Conservation (phyloP, 2,113 vertebrate genomes). For the Strigops habroptila region DNA sequence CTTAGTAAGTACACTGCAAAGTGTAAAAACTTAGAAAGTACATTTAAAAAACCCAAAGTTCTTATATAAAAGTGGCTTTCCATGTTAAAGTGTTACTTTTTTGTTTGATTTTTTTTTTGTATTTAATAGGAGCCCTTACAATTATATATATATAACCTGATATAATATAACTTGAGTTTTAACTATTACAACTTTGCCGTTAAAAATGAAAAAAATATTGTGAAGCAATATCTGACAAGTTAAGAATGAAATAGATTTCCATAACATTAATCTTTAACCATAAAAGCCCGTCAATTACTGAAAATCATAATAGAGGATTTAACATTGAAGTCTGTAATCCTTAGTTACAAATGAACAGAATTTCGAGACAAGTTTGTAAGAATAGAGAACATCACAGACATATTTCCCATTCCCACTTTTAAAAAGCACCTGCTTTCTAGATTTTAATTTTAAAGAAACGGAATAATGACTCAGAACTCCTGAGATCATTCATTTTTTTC, state of each 20-base stretch:
- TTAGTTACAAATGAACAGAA: background rate
- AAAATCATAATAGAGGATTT: background rate
- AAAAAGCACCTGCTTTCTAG: background rate
- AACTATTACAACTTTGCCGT: background rate
- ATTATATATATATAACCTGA: too few relatives aligned
- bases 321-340: background rate
- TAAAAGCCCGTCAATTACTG: background rate
- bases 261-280: background rate
- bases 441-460: background rate
- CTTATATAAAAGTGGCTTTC: background rate
- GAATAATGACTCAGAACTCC: background rate
- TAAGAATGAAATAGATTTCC: background rate
- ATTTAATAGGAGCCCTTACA: background rate
- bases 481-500: background rate
- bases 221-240: background rate
- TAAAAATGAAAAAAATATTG: background rate
- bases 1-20: background rate
- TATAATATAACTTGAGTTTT: background rate
- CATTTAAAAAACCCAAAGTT: background rate
- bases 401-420: background rate
- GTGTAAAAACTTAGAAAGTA: background rate
- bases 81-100: background rate
- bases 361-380: background rate
- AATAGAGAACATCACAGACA: background rate
- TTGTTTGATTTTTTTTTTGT: background rate